Percentiles rank a stretch among this genome's conserved stretches.
phyloP scores from a whole-genome alignment of 2,113 vertebrate genomes.

The Dromaius novaehollandiae region DNA sequence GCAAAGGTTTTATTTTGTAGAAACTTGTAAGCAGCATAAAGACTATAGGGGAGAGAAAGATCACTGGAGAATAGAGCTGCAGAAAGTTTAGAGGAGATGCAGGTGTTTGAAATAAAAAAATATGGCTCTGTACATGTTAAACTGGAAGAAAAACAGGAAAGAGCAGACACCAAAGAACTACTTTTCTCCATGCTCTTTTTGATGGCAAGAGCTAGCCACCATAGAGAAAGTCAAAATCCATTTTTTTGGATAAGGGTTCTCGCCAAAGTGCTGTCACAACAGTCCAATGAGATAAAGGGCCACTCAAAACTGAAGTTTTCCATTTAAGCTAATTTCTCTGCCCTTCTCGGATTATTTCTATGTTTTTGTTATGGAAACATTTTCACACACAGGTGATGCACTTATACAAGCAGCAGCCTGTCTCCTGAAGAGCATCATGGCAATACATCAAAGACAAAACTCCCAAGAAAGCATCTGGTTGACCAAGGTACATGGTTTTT shows the following conservation, averaged over 20 bases:
- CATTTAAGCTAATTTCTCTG: neutral
- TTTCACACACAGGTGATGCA: slow-evolving; percentile 6
- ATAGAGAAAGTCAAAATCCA: neutral
- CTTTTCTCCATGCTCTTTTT: neutral
- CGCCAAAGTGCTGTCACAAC: neutral
- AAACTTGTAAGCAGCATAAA: neutral
- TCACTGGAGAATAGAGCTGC: neutral
- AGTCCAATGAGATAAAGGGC: neutral
- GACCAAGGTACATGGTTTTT: neutral
- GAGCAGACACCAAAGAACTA: neutral
- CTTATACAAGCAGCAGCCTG: neutral
- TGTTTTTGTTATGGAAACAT: slow-evolving; percentile 25
- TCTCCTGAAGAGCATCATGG: neutral
- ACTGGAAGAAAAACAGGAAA: neutral
- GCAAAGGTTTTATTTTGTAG: neutral
- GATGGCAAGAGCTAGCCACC: rapidly evolving
- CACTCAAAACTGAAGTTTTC: neutral
- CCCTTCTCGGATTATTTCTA: neutral
- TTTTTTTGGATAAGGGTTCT: neutral
- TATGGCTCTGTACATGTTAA: neutral
- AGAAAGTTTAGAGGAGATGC: slow-evolving; percentile 16
- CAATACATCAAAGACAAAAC: slow-evolving; percentile 23
- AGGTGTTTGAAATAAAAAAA: slow-evolving; percentile 38
- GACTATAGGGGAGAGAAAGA: neutral
- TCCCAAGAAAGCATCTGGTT: neutral